Evolutionary conservation across 2,888 invertebrate genomes (phyloP).

Genomic region (Conistra vaccinii): DNA sequence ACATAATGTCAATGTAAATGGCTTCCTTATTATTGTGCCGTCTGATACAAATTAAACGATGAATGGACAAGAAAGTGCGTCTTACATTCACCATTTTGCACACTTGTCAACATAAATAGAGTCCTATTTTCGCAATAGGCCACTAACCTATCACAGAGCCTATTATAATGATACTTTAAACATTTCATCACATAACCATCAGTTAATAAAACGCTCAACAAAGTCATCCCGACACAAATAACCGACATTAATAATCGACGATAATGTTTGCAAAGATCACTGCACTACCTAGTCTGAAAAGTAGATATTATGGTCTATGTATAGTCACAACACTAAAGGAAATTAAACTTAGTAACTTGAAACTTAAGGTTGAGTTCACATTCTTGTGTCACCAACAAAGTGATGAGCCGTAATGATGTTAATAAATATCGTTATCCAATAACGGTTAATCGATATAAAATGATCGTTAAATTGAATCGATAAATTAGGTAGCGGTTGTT

Average conservation of each 20-base stretch:
- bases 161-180: slow-evolving; percentile 46
- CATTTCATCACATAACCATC: slow-evolving; percentile 37
- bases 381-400: slow-evolving; percentile 24
- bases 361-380: neutral
- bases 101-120: slow-evolving; percentile 15
- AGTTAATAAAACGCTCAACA: slow-evolving; percentile 53
- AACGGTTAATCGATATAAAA: slow-evolving; percentile 68
- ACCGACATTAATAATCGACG: slow-evolving; percentile 46
- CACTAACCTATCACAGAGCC: slow-evolving; percentile 37
- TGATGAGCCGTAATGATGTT: slow-evolving; percentile 59
- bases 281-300: slow-evolving; percentile 32
- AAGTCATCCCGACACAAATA: slow-evolving; percentile 51
- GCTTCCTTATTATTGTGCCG: neutral
- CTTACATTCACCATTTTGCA: neutral
- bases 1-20: slow-evolving; percentile 5
- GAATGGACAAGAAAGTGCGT: slow-evolving; percentile 15
- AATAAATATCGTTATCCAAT: slow-evolving; percentile 64
- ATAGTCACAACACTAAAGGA: neutral
- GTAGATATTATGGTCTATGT: slow-evolving; percentile 28
- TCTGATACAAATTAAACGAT: slow-evolving; percentile 5
- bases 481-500: slow-evolving; percentile 65
- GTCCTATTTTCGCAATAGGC: slow-evolving; percentile 45
- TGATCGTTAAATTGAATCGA: slow-evolving; percentile 69
- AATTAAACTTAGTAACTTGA: neutral
- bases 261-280: slow-evolving; percentile 49